phyloP scores from a whole-genome alignment of 2,113 vertebrate genomes.

The Proteles cristata region DNA sequence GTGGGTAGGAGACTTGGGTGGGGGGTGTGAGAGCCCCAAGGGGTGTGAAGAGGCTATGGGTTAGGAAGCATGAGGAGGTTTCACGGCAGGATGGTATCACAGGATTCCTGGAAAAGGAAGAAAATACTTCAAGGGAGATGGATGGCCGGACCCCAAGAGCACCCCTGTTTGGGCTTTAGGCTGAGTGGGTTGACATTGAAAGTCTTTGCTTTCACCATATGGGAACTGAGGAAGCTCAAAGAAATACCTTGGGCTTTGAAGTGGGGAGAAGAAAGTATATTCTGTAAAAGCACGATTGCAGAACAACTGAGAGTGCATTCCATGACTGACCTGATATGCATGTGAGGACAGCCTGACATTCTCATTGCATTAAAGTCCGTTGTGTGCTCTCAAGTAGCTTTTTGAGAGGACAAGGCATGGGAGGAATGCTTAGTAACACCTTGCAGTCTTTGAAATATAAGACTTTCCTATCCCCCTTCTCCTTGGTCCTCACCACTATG shows the following conservation, averaged over 20 bases:
- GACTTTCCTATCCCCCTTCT: neutral
- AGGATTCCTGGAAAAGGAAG: neutral
- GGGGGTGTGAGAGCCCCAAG: neutral
- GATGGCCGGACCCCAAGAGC: neutral
- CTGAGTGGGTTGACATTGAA: neutral
- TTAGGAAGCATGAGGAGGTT: neutral
- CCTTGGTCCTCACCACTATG: neutral
- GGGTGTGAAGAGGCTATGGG: neutral
- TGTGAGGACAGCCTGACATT: no score
- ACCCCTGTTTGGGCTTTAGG: neutral
- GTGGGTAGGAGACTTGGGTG: neutral
- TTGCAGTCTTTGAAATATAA: neutral
- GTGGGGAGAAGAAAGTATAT: neutral
- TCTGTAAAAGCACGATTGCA: neutral
- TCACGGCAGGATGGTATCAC: neutral
- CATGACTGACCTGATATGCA: accelerated
- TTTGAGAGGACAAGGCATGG: neutral
- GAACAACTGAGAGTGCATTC: accelerated
- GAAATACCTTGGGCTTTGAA: neutral
- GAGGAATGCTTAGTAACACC: neutral
- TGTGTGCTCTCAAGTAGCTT: neutral
- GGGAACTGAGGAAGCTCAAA: neutral
- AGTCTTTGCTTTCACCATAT: neutral
- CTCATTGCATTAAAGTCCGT: neutral
- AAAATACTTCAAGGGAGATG: neutral